phyloP scores from a whole-genome alignment of 2,797 vertebrate species.

The Morelia viridis region DNA sequence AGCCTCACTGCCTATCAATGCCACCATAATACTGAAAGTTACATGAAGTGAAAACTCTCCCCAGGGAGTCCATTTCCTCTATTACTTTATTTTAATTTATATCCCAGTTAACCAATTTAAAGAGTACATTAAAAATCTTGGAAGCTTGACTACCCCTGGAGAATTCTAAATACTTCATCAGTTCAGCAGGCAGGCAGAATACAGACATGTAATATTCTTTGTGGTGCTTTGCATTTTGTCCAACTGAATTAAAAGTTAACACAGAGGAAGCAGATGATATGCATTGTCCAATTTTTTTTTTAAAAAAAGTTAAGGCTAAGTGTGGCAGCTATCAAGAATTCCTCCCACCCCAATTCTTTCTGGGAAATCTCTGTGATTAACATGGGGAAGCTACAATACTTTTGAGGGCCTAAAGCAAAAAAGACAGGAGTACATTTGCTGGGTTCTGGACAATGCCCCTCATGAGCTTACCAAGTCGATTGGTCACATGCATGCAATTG shows the following conservation, averaged over 20 bases:
- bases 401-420: neutral
- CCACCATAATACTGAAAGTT: neutral
- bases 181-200: neutral
- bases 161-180: slow-evolving; percentile 1
- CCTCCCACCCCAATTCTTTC: neutral
- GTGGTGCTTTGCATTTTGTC: neutral
- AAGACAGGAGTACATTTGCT: neutral
- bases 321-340: neutral
- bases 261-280: neutral
- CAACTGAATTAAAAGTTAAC: neutral
- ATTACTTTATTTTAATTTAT: slow-evolving; percentile 33
- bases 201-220: neutral
- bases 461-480: neutral
- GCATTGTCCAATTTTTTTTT: neutral
- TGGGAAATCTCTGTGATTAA: neutral
- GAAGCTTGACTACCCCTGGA: neutral
- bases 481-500: neutral
- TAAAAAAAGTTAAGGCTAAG: neutral
- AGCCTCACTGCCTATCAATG: neutral
- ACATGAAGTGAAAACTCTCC: neutral
- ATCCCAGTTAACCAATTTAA: slow-evolving; percentile 5
- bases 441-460: neutral
- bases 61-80: neutral
- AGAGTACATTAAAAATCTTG: slow-evolving; percentile 15
- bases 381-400: neutral